Percentiles rank a stretch among this genome's conserved stretches.
These are phyloP conservation scores for Micoletzkya japonica DNA, from an alignment of 2,888 invertebrate genomes.

Conservation along the genomic window DNA sequence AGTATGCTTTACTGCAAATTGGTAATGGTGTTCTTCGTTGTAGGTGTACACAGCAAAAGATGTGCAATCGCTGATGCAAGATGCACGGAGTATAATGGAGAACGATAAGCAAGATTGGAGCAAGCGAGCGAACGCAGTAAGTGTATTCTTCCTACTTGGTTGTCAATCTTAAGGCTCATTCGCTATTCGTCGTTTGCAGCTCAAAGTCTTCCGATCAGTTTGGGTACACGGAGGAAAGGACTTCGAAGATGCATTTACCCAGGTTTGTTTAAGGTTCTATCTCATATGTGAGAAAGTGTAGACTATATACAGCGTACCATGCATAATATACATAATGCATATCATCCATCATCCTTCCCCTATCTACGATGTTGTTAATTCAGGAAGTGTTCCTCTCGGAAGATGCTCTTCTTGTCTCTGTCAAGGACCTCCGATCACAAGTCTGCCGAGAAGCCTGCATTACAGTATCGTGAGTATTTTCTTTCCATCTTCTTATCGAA, in stretches of 20 bases:
- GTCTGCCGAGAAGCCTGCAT: conserved; percentile 94
- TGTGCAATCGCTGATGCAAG: conserved; percentile 1
- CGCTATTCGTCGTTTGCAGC: conserved; percentile 14
- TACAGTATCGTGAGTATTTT: conserved; percentile 77
- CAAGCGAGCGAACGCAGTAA: conserved; percentile 85
- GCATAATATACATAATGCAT: not conserved
- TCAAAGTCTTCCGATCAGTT: conserved; percentile 32
- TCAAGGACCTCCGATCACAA: conserved; percentile 87
- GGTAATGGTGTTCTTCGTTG: too few species aligned
- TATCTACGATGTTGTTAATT: not conserved
- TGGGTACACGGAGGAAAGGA: conserved; percentile 31
- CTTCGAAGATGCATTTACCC: conserved; percentile 28
- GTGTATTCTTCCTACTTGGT: conserved; percentile 55
- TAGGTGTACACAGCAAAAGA: conserved; percentile 13
- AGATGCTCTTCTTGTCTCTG: conserved; percentile 78
- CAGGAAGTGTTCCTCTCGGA: conserved; percentile 75
- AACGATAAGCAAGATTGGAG: conserved; percentile 87
- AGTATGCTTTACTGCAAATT: too few species aligned
- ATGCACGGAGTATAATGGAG: conserved; percentile 30
- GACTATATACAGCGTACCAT: too few species aligned
- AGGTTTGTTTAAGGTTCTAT: too few species aligned
- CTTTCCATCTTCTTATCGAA: not conserved
- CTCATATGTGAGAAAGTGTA: too few species aligned
- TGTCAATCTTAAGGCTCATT: too few species aligned
- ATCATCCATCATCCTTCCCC: not conserved